These are phyloP conservation scores for Pterostichus niger DNA, from an alignment of 2,888 invertebrate genomes.

Conservation along the genomic window DNA sequence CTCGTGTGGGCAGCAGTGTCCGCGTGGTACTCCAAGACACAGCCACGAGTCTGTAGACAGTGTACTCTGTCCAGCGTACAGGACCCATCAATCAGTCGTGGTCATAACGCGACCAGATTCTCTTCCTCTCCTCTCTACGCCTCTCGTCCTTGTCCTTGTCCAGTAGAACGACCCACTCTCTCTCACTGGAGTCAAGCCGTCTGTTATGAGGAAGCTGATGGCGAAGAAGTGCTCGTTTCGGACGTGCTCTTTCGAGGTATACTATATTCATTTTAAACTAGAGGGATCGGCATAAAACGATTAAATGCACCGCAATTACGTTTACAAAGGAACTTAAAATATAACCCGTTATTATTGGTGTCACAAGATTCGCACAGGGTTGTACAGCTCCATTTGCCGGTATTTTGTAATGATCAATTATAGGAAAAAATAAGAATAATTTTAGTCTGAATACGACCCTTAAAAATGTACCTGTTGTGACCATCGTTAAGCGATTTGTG, in stretches of 20 bases:
- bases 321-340: too few relatives aligned
- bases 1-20: slow-evolving; percentile 7
- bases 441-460: too few relatives aligned
- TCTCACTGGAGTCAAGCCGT: slow-evolving; percentile 28
- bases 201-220: slow-evolving; percentile 20
- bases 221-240: neutral
- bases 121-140: neutral
- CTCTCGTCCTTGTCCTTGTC: slow-evolving; percentile 13
- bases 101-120: slow-evolving; percentile 17
- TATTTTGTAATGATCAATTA: too few relatives aligned
- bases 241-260: neutral
- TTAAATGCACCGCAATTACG: too few relatives aligned
- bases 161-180: slow-evolving; percentile 40
- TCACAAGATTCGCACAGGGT: too few relatives aligned
- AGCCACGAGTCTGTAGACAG: slow-evolving; percentile 14
- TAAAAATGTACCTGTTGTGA: too few relatives aligned
- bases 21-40: neutral
- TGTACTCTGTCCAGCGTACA: slow-evolving; percentile 18
- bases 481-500: too few relatives aligned
- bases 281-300: too few relatives aligned
- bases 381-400: too few relatives aligned
- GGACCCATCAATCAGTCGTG: slow-evolving; percentile 39
- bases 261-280: too few relatives aligned
- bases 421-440: too few relatives aligned
- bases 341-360: too few relatives aligned